phyloP scores from a whole-genome alignment of 2,888 invertebrate species.

The Callimorpha dominula region DNA sequence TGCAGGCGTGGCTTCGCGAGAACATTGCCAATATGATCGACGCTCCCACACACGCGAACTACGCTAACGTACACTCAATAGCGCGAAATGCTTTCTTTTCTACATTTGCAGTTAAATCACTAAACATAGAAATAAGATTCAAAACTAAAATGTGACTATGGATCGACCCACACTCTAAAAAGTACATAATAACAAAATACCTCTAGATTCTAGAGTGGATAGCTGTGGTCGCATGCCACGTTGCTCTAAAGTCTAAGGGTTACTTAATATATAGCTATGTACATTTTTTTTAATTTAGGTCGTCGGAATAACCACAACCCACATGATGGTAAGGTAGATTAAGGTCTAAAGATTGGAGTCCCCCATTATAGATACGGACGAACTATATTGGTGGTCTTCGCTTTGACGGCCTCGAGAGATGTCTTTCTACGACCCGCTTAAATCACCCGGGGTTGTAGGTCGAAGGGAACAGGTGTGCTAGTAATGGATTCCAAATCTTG shows the following conservation, averaged over 20 bases:
- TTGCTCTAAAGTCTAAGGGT: neutral
- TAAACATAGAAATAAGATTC: neutral
- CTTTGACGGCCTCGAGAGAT: too few relatives aligned
- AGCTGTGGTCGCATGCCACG: neutral
- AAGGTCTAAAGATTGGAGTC: too few relatives aligned
- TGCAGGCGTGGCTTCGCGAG: slow-evolving; percentile 39
- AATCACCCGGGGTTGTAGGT: too few relatives aligned
- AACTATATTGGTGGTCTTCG: too few relatives aligned
- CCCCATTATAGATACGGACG: too few relatives aligned
- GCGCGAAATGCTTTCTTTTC: slow-evolving; percentile 12
- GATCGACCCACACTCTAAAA: neutral
- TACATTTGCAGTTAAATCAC: slow-evolving; percentile 31
- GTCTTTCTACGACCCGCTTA: too few relatives aligned
- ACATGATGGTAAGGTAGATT: too few relatives aligned
- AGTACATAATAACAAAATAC: neutral
- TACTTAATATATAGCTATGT: too few relatives aligned
- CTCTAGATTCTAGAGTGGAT: neutral
- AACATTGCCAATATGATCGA: slow-evolving; percentile 20
- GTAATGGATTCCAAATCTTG: too few relatives aligned
- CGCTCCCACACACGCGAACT: slow-evolving; percentile 22
- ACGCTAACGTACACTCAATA: neutral
- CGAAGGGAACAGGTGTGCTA: too few relatives aligned
- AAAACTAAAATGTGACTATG: neutral
- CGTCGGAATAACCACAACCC: too few relatives aligned
- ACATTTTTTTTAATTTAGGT: too few relatives aligned